Evolutionary conservation across 1,140 invertebrate genomes (phyloP).

Genomic region (Metopolophium dirhodum): DNA sequence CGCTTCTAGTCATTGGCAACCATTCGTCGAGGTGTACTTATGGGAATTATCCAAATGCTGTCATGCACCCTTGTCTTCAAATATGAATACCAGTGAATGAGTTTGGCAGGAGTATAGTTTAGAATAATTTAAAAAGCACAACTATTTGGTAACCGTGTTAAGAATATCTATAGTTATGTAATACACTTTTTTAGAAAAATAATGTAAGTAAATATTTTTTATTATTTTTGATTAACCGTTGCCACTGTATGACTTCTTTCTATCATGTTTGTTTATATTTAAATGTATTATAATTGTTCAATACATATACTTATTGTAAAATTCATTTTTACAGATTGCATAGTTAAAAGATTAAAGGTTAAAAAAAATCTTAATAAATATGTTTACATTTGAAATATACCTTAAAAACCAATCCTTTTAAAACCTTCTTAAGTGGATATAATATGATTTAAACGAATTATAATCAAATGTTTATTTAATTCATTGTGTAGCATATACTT

Average conservation of each 20-base stretch:
- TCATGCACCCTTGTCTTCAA: not conserved
- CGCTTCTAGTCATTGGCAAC: slow-evolving; percentile 28
- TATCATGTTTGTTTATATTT: no score
- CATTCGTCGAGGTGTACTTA: not conserved
- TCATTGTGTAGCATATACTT: not conserved
- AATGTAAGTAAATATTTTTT: no score
- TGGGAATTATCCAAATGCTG: slow-evolving; percentile 20
- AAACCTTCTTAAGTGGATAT: not conserved
- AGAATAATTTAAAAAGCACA: not conserved
- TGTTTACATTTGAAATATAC: not conserved
- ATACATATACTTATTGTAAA: no score
- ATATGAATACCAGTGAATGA: not conserved
- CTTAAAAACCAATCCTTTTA: not conserved
- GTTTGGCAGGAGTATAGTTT: not conserved
- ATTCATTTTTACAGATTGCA: no score
- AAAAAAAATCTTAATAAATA: not conserved
- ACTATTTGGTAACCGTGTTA: not conserved
- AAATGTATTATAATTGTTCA: no score
- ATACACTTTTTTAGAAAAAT: not conserved
- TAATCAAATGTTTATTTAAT: slow-evolving; percentile 27
- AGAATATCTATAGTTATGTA: not conserved
- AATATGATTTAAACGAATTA: not conserved
- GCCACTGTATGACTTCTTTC: no score
- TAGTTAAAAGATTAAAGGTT: no score
- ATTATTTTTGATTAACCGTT: no score